Evolutionary conservation across 1,140 invertebrate genomes (phyloP).

Genomic region (Drosophila leontia): DNA sequence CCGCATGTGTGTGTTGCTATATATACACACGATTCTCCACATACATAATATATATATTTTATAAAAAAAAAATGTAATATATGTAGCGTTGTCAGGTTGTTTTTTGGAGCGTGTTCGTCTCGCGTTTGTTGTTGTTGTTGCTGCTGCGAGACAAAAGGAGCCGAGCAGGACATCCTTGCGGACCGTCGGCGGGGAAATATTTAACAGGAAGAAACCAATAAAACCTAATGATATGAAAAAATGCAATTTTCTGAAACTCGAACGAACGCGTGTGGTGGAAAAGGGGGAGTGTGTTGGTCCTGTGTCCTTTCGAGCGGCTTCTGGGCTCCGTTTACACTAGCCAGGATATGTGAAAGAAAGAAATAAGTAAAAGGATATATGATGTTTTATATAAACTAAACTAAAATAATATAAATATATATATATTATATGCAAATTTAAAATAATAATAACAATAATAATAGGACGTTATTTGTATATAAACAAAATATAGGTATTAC

Average conservation of each 20-base stretch:
- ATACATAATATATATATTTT: background rate
- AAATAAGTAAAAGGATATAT: background rate
- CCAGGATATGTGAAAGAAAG: background rate
- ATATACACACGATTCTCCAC: background rate
- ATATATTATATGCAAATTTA: too few relatives aligned
- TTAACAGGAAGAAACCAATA: constrained; percentile 84
- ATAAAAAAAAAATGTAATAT: background rate
- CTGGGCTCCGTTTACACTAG: constrained; percentile 2
- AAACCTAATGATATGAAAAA: constrained; percentile 85
- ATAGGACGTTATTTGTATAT: too few relatives aligned
- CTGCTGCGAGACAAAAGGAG: constrained; percentile 61
- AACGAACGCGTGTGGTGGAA: constrained; percentile 22
- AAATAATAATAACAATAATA: too few relatives aligned
- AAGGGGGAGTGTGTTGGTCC: constrained; percentile 1
- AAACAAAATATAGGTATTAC: too few relatives aligned
- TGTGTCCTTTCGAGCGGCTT: constrained; percentile 15
- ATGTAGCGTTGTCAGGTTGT: constrained; percentile 46
- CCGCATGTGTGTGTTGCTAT: constrained; percentile 34
- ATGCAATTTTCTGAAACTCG: constrained; percentile 83
- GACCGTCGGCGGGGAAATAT: constrained; percentile 57
- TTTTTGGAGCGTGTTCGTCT: constrained; percentile 60
- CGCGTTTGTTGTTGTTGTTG: constrained; percentile 25
- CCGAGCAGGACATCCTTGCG: constrained; percentile 22
- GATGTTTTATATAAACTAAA: background rate
- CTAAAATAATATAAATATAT: background rate